Percentiles rank a stretch among this genome's conserved stretches.
These are phyloP conservation scores for Hetaerina titia DNA, from an alignment of 2,888 invertebrate genomes.

Conservation along the genomic window DNA sequence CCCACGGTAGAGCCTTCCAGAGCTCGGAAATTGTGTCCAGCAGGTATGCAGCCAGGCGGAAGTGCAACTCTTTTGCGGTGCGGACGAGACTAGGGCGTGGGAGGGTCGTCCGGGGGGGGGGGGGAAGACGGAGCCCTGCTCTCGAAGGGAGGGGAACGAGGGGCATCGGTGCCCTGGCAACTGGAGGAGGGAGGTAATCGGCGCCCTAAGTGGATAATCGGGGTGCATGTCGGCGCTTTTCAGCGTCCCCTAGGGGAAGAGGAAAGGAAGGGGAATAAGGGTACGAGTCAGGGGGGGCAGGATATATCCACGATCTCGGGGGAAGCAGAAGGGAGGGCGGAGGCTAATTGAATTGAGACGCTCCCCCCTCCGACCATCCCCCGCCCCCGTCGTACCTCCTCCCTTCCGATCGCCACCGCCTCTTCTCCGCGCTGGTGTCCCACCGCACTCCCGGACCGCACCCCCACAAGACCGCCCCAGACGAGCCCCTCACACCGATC, in stretches of 20 bases:
- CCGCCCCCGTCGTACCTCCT: neutral
- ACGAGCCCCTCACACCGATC: no score
- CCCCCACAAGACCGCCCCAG: neutral
- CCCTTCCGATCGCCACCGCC: neutral
- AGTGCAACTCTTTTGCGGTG: no score
- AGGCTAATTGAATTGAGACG: constrained; percentile 55
- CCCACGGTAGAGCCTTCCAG: no score
- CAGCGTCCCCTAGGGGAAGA: constrained; percentile 19
- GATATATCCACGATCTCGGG: neutral
- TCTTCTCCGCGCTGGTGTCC: neutral
- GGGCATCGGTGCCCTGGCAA: neutral
- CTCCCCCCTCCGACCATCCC: neutral
- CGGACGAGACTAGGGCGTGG: neutral
- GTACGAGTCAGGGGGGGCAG: neutral
- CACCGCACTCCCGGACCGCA: neutral
- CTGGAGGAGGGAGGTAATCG: constrained; percentile 50
- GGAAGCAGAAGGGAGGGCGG: neutral
- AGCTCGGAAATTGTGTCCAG: no score
- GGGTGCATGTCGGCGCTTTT: constrained; percentile 65
- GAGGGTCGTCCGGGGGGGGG: neutral
- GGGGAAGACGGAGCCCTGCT: neutral
- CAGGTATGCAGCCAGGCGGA: no score
- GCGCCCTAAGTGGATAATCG: constrained; percentile 65
- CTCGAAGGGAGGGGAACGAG: neutral
- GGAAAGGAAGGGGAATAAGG: neutral